phyloP scores from a whole-genome alignment of 2,797 vertebrate species.

The Lycodopsis pacificus region DNA sequence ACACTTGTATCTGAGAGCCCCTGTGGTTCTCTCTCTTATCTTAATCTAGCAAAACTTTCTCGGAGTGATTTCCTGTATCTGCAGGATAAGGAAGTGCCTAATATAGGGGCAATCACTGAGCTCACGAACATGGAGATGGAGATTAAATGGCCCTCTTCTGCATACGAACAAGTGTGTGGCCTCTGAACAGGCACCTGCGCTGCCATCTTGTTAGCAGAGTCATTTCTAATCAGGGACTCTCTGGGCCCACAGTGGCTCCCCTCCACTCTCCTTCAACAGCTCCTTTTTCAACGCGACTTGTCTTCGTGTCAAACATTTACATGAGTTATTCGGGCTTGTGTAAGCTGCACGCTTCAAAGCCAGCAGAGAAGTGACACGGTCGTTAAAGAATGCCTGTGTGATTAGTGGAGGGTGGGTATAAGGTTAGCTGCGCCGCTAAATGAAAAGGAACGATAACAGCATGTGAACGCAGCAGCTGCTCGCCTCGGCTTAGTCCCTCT shows the following conservation, averaged over 20 bases:
- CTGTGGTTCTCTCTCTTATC: conserved; percentile 57
- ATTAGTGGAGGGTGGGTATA: conserved; percentile 70
- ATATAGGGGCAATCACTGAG: conserved; percentile 42
- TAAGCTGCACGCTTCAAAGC: conserved; percentile 69
- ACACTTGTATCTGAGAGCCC: conserved; percentile 41
- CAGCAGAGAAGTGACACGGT: conserved; percentile 70
- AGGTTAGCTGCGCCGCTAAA: conserved; percentile 67
- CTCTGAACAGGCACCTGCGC: conserved; percentile 34
- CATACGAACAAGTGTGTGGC: conserved; percentile 16
- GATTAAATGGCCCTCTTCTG: conserved; percentile 35
- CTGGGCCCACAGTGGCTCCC: conserved; percentile 6
- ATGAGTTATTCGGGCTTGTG: conserved; percentile 67
- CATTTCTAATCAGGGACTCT: conserved; percentile 38
- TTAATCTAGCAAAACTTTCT: conserved; percentile 56
- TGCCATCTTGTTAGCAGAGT: conserved; percentile 36
- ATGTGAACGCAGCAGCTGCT: conserved; percentile 70
- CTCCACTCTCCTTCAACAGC: conserved; percentile 49
- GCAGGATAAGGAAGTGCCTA: conserved; percentile 56
- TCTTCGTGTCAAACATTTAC: conserved; percentile 68
- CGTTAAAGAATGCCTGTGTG: conserved; percentile 75
- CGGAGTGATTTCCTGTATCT: conserved; percentile 70
- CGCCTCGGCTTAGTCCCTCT: conserved; percentile 60
- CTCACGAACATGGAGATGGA: conserved; percentile 41
- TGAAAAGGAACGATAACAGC: conserved; percentile 71
- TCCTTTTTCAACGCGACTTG: conserved; percentile 60